phyloP scores from a whole-genome alignment of 2,113 vertebrate genomes.

The Ictalurus punctatus region DNA sequence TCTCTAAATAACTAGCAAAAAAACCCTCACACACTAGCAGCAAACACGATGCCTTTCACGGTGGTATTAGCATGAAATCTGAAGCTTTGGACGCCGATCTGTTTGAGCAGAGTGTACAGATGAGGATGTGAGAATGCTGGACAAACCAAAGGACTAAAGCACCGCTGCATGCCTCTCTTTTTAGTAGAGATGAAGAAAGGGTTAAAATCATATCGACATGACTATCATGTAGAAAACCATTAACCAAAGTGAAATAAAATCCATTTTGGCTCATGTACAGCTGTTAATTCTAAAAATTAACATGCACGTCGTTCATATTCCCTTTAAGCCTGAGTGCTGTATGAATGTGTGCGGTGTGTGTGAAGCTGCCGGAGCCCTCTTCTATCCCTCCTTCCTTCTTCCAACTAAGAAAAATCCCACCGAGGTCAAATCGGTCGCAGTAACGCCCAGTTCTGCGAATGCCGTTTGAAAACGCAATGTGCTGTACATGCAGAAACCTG shows the following conservation, averaged over 20 bases:
- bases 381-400: neutral
- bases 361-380: neutral
- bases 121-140: neutral
- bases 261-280: no score
- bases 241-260: neutral
- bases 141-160: neutral
- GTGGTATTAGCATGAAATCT: neutral
- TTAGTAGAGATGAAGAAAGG: neutral
- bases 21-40: no score
- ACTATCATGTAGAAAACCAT: neutral
- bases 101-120: neutral
- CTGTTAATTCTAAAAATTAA: neutral
- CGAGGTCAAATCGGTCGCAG: neutral
- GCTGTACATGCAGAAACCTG: neutral
- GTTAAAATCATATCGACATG: neutral
- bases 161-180: neutral
- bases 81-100: neutral
- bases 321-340: conserved; percentile 33
- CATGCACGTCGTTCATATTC: neutral
- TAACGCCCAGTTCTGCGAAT: neutral
- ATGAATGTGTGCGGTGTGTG: neutral
- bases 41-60: neutral
- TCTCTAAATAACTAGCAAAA: neutral
- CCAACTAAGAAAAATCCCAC: neutral
- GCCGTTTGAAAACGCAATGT: neutral